These are phyloP conservation scores for Cacatua alba DNA, from an alignment of 2,113 vertebrate genomes.

Conservation along the genomic window DNA sequence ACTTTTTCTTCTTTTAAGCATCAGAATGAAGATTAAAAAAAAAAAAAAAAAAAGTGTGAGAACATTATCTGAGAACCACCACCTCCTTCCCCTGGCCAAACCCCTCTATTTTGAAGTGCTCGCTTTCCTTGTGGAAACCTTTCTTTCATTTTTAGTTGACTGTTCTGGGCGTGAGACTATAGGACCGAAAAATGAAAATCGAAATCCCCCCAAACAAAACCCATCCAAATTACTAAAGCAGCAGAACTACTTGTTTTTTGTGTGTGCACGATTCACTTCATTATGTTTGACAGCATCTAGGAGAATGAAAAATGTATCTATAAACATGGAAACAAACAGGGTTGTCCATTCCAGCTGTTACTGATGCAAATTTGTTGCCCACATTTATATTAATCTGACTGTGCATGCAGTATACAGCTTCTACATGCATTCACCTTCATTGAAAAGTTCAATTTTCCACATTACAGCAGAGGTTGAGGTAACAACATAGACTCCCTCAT, in stretches of 20 bases:
- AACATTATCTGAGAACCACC: background rate
- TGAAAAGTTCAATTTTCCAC: background rate
- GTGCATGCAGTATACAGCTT: background rate
- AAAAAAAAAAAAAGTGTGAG: background rate
- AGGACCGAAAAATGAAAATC: background rate
- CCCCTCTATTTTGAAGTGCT: background rate
- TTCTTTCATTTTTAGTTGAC: background rate
- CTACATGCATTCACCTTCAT: background rate
- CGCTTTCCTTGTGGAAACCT: background rate
- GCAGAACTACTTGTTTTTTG: background rate
- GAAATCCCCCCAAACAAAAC: background rate
- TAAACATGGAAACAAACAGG: background rate
- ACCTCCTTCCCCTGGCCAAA: background rate
- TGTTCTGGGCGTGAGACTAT: background rate
- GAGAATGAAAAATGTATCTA: background rate
- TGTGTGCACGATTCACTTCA: background rate
- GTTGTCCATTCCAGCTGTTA: background rate
- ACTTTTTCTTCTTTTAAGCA: background rate
- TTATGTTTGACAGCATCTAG: background rate
- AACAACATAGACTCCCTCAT: background rate
- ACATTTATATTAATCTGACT: background rate
- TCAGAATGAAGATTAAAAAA: background rate
- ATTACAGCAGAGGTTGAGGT: background rate
- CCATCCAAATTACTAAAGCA: background rate
- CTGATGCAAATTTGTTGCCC: background rate